A percentile compares a stretch with the other conserved stretches of the same genome.
These are phyloP conservation scores for Enteromius treurensis DNA, from an alignment of 2,797 vertebrate species.

Conservation along the genomic window DNA sequence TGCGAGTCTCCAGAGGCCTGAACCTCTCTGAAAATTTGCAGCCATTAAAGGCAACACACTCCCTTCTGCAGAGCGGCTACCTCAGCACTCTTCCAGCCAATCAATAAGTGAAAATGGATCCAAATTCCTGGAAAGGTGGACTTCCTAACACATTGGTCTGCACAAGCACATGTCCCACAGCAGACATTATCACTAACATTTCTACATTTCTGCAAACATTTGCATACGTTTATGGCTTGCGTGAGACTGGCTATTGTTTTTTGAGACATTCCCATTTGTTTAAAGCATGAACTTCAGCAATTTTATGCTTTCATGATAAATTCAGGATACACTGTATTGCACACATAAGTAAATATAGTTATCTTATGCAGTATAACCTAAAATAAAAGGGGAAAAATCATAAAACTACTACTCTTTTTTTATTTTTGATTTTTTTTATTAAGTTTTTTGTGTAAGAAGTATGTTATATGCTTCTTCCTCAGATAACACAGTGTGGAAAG, in stretches of 20 bases:
- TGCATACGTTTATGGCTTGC: neutral
- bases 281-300: neutral
- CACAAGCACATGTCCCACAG: neutral
- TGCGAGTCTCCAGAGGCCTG: constrained; percentile 39
- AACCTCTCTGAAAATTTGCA: constrained; percentile 67
- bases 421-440: neutral
- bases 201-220: neutral
- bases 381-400: neutral
- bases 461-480: neutral
- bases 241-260: constrained; percentile 4
- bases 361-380: neutral
- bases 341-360: neutral
- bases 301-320: neutral
- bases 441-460: neutral
- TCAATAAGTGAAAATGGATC: constrained; percentile 70
- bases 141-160: constrained; percentile 11
- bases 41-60: constrained; percentile 71
- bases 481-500: constrained; percentile 13
- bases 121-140: constrained; percentile 53
- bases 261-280: neutral
- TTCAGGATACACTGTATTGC: neutral
- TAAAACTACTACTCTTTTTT: neutral
- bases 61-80: constrained; percentile 63
- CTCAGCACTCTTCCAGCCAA: constrained; percentile 70
- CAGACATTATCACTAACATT: constrained; percentile 15